phyloP scores from a whole-genome alignment of 92 coral and sea anemone species.

The Palythoa grandiflora region DNA sequence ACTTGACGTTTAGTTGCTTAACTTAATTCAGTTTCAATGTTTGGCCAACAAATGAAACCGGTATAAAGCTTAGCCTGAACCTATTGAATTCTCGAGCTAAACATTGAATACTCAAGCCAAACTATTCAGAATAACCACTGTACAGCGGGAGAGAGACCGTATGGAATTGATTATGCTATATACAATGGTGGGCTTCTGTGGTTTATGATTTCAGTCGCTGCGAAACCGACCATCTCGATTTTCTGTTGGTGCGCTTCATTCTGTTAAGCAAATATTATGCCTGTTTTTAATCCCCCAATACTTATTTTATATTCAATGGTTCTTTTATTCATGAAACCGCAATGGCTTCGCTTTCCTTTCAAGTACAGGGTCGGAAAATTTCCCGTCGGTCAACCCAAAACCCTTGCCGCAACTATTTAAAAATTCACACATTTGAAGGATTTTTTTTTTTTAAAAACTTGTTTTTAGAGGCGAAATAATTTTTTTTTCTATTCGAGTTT shows the following conservation, averaged over 20 bases:
- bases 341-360: neutral
- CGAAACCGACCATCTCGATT: slow-evolving; percentile 1
- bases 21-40: slow-evolving; percentile 55
- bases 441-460: neutral
- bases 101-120: slow-evolving; percentile 1
- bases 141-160: neutral
- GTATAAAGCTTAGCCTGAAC: slow-evolving; percentile 4
- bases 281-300: slow-evolving; percentile 23
- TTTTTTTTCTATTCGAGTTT: neutral
- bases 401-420: no score
- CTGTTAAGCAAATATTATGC: slow-evolving; percentile 35
- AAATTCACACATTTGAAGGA: neutral
- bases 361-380: neutral
- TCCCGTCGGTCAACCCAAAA: no score
- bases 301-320: slow-evolving; percentile 17
- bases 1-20: slow-evolving; percentile 49
- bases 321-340: slow-evolving; percentile 18
- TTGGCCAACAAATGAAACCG: slow-evolving; percentile 45
- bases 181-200: neutral
- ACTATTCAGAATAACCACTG: neutral
- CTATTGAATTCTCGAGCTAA: slow-evolving; percentile 49
- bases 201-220: neutral
- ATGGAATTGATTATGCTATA: neutral
- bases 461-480: neutral
- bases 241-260: slow-evolving; percentile 26